These are phyloP conservation scores for Aurelia aurita DNA, from an alignment of 30 jellyfish, hydroid and myxozoan genomes.

Conservation along the genomic window DNA sequence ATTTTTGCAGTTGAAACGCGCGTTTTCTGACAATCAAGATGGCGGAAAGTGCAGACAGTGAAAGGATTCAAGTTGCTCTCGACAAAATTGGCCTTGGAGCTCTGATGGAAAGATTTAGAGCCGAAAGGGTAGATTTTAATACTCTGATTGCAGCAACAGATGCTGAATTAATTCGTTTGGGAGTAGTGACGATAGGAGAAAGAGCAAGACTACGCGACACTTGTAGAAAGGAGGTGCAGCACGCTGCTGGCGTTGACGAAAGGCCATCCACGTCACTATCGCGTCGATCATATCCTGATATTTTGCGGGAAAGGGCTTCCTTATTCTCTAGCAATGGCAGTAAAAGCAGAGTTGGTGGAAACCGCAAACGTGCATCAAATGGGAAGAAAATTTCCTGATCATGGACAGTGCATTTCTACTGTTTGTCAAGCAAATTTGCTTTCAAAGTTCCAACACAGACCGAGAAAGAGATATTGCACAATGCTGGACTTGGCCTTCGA, in stretches of 20 bases:
- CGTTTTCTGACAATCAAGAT: conserved; percentile 19
- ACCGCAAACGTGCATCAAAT: conserved; percentile 13
- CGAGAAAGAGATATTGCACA: conserved; percentile 44
- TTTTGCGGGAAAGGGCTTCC: conserved; percentile 33
- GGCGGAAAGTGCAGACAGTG: conserved; percentile 44
- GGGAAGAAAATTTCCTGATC: conserved; percentile 6
- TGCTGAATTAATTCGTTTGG: too few relatives aligned
- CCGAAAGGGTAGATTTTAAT: conserved; percentile 8
- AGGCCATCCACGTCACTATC: too few relatives aligned
- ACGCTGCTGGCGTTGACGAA: too few relatives aligned
- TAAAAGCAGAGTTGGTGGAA: conserved; percentile 44
- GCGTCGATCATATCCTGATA: conserved; percentile 6
- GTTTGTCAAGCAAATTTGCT: conserved; percentile 40
- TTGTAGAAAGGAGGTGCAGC: too few relatives aligned
- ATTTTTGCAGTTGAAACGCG: not conserved
- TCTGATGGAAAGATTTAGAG: conserved; percentile 5
- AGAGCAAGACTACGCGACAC: too few relatives aligned
- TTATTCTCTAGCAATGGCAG: conserved; percentile 31
- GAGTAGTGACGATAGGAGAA: too few relatives aligned
- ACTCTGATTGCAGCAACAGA: too few relatives aligned
- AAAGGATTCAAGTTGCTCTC: conserved; percentile 30
- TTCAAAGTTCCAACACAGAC: conserved; percentile 37
- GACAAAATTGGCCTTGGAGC: conserved; percentile 37
- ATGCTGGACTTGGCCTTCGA: conserved; percentile 44
- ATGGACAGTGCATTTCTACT: conserved; percentile 45